These are phyloP conservation scores for Poecile montanus DNA, from an alignment of 2,797 vertebrate genomes.

Conservation along the genomic window DNA sequence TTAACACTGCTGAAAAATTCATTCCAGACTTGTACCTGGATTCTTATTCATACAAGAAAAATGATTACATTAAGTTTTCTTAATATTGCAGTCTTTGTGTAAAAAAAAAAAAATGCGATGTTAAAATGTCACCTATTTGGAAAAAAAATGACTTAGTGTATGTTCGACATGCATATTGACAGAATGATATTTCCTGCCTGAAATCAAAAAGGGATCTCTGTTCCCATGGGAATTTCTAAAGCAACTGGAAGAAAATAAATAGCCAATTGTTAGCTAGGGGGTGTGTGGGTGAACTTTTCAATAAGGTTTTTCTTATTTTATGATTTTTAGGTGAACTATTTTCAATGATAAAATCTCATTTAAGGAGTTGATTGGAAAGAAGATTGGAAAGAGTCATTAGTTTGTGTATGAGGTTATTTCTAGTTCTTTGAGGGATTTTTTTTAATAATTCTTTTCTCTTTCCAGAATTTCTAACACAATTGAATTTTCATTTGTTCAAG, in stretches of 20 bases:
- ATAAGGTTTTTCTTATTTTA: slow-evolving; percentile 15
- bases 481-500: slow-evolving; percentile 26
- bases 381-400: background rate
- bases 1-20: slow-evolving; percentile 44
- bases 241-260: slow-evolving; percentile 64
- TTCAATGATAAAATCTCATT: slow-evolving; percentile 29
- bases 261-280: slow-evolving; percentile 30
- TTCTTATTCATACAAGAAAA: slow-evolving; percentile 61
- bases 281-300: background rate
- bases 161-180: slow-evolving; percentile 53
- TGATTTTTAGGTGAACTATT: slow-evolving; percentile 17
- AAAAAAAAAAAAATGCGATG: slow-evolving; percentile 22
- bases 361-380: slow-evolving; percentile 16
- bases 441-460: background rate
- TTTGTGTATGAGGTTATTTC: slow-evolving; percentile 6
- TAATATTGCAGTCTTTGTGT: slow-evolving; percentile 57
- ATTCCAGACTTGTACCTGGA: slow-evolving; percentile 62
- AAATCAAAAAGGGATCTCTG: slow-evolving; percentile 63
- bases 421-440: background rate
- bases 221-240: slow-evolving; percentile 39
- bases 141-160: slow-evolving; percentile 38
- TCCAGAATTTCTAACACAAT: slow-evolving; percentile 14
- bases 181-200: slow-evolving; percentile 68
- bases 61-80: slow-evolving; percentile 50
- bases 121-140: slow-evolving; percentile 65